Base-by-base conservation (phyloP, 2,113 vertebrate genomes). In the Callocephalon fimbriatum region DNA sequence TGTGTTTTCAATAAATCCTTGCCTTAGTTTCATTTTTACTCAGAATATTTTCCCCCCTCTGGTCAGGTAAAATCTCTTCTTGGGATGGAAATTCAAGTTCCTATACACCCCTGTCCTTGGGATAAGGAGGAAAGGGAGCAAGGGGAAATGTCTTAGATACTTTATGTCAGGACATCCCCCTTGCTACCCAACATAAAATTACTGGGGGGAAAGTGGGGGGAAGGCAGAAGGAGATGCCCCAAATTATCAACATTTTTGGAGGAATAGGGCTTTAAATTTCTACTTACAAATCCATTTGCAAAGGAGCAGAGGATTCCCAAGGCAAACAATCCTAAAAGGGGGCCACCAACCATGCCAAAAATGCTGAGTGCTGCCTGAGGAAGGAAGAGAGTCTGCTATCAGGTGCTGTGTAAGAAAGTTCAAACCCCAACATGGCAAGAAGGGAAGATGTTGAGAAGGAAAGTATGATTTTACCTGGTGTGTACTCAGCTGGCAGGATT, bases 321-420 rank as follows among this genome's bases (percentile, higher is more conserved):
- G 38, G 98, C 7, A 98, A 99, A 99, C 7, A 99, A 95, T 45
- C 99, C 99, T 54, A 99, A 93, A 72, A 99, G 99, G 47, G 99
- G 99, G 35, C 99, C 99, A 61, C 99, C 99, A 51, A 99, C 93
- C 98, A 99, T 99, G 54, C 99, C 99, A 97, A 99, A 99, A 97
- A 99, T 98, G 86, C 99, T 99, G 94, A 99, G 98, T 0, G 99
- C 99, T 50, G 99, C 99, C 99, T 99, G 70, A 50, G 94, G 70
- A 98, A 97, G 71, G 75, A 54, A 92, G 7, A 59, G 38, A 61
- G 29, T 87, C 29, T 88, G 26, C 15, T 73, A 31, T 94, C 42
- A 95, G 70, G 11, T 78, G 42, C 53, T 86, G 32, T 29, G 22
- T 22, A 89, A 63, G 35, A n/a, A 90, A 77, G 23, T 45, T 50